Conservation (phyloP, 2,888 invertebrate species). For the Euzetes globulus region DNA sequence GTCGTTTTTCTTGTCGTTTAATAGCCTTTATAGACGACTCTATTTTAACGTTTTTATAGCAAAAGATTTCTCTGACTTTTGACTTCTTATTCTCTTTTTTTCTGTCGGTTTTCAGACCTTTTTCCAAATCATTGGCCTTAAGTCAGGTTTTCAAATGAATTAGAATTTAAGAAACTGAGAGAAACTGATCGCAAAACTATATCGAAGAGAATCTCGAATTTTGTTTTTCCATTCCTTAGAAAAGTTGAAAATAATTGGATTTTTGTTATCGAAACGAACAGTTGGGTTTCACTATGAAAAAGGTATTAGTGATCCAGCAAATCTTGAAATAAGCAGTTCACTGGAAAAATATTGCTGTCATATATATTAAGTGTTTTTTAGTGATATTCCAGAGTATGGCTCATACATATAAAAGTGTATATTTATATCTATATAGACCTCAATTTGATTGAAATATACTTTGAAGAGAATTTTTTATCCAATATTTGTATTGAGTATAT, state of each 20-base stretch:
- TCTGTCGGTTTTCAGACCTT: background rate
- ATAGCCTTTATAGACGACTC: background rate
- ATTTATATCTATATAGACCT: background rate
- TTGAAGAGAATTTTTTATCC: background rate
- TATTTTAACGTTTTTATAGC: background rate
- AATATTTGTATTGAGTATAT: background rate
- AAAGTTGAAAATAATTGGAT: constrained; percentile 15
- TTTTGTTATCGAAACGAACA: background rate
- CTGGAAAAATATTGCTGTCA: background rate
- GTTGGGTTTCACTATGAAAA: background rate
- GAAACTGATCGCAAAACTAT: background rate
- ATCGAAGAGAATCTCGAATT: background rate
- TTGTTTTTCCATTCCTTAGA: background rate
- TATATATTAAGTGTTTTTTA: background rate
- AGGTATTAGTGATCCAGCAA: background rate
- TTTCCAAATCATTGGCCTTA: background rate
- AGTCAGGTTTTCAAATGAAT: background rate
- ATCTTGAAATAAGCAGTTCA: background rate
- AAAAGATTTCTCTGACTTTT: background rate
- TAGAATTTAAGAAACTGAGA: background rate
- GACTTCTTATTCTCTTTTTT: background rate
- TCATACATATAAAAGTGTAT: background rate
- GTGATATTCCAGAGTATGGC: background rate
- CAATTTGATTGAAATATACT: background rate
- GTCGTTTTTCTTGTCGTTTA: background rate